Evolutionary conservation across 2,797 vertebrate genomes (phyloP).

Genomic region (Periophthalmus magnuspinnatus): DNA sequence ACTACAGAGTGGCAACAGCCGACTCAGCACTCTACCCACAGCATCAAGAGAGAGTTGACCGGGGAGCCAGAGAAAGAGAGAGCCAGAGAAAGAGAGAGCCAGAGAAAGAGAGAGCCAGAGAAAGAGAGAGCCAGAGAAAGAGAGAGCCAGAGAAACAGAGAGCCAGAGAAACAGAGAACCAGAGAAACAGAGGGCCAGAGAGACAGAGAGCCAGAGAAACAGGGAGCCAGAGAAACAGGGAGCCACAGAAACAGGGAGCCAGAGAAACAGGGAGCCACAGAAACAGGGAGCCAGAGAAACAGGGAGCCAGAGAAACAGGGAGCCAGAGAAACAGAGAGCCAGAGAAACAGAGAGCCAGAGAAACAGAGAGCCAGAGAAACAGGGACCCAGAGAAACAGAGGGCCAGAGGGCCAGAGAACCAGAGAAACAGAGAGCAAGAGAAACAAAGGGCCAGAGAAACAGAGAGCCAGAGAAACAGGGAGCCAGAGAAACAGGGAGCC

Average conservation of each 20-base stretch:
- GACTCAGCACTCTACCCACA: constrained; percentile 60
- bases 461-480: constrained; percentile 5
- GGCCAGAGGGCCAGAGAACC: too few relatives aligned
- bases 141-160: constrained; percentile 2
- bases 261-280: constrained; percentile 11
- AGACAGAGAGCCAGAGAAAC: constrained; percentile 6
- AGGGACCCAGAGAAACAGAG: too few relatives aligned
- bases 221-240: too few relatives aligned
- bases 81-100: too few relatives aligned
- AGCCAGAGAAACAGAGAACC: constrained; percentile 8
- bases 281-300: constrained; percentile 6
- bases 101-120: constrained; percentile 10
- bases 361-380: constrained; percentile 6
- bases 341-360: too few relatives aligned
- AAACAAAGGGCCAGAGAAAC: too few relatives aligned
- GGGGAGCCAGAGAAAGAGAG: constrained; percentile 5
- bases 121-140: constrained; percentile 11
- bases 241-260: too few relatives aligned
- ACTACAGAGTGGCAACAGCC: constrained; percentile 55
- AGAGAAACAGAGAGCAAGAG: too few relatives aligned
- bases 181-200: too few relatives aligned
- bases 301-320: too few relatives aligned
- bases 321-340: too few relatives aligned
- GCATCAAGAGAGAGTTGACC: constrained; percentile 32
- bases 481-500: constrained; percentile 9